Percentiles rank a stretch among this genome's conserved stretches.
Evolutionary conservation across 2,888 invertebrate genomes (phyloP).

Genomic region (Tetropium fuscum): DNA sequence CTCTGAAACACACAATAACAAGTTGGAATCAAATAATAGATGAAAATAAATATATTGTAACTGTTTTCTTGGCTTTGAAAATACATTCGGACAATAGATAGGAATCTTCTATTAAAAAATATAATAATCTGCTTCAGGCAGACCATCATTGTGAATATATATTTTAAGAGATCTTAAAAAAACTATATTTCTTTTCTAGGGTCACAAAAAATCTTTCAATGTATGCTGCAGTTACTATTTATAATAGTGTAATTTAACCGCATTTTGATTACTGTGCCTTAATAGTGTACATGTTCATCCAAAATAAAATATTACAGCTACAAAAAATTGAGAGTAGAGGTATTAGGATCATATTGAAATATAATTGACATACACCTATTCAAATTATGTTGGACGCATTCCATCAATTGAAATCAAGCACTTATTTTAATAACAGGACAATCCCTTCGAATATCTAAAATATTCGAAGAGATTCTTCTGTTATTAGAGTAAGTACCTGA

Average conservation of each 20-base stretch:
- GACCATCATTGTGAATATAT: slow-evolving; percentile 22
- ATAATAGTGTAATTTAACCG: slow-evolving; percentile 19
- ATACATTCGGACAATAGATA: slow-evolving; percentile 15
- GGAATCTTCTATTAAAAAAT: slow-evolving; percentile 6
- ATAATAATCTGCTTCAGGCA: too few relatives aligned
- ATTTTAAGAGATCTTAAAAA: slow-evolving; percentile 17
- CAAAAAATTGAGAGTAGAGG: too few relatives aligned
- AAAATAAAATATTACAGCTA: too few relatives aligned
- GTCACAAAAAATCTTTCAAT: slow-evolving; percentile 15
- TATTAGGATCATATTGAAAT: too few relatives aligned
- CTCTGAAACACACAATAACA: slow-evolving; percentile 16
- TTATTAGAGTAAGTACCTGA: too few relatives aligned
- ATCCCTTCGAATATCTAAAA: too few relatives aligned
- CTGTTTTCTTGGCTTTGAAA: slow-evolving; percentile 22
- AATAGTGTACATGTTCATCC: slow-evolving; percentile 12
- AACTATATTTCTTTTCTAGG: slow-evolving; percentile 17
- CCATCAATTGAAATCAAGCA: too few relatives aligned
- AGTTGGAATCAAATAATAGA: slow-evolving; percentile 12
- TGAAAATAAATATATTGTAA: slow-evolving; percentile 10
- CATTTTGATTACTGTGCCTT: slow-evolving; percentile 21
- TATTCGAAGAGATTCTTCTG: too few relatives aligned
- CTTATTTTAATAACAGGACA: too few relatives aligned
- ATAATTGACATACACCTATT: too few relatives aligned
- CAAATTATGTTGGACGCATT: too few relatives aligned
- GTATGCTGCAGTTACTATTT: slow-evolving; percentile 14